Conservation (phyloP, 1,140 invertebrate genomes). For the Callitettix versicolor region DNA sequence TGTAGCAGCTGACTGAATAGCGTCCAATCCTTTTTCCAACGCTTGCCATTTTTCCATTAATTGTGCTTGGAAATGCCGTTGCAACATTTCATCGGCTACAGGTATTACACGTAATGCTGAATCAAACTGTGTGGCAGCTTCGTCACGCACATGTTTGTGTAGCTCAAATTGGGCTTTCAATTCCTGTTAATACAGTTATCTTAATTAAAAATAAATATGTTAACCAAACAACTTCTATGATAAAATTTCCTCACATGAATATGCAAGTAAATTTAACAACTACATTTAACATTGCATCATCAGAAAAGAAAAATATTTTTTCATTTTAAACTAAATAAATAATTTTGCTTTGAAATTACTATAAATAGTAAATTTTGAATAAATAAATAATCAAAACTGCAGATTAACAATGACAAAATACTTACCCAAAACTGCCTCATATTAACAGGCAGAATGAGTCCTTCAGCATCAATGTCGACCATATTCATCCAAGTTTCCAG, state of each 20-base stretch:
- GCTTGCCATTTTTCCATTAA: constrained; percentile 30
- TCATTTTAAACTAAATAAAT: too few species aligned
- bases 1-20: background rate
- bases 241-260: too few species aligned
- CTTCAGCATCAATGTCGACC: constrained; percentile 49
- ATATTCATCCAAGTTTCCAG: constrained; percentile 61
- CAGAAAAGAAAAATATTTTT: too few species aligned
- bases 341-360: too few species aligned
- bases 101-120: constrained; percentile 64
- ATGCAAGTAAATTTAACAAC: too few species aligned
- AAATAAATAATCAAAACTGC: too few species aligned
- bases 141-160: constrained; percentile 63
- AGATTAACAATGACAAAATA: too few species aligned
- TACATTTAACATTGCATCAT: too few species aligned
- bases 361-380: too few species aligned
- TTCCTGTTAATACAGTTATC: too few species aligned
- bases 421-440: constrained; percentile 69
- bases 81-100: constrained; percentile 66
- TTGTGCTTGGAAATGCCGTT: constrained; percentile 62
- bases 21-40: background rate
- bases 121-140: constrained; percentile 59
- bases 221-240: too few species aligned
- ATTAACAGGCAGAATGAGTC: constrained; percentile 39
- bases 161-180: constrained; percentile 77
- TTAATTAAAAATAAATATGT: too few species aligned